Conservation (phyloP, 2,888 invertebrate genomes). For the Microctonus brassicae region DNA sequence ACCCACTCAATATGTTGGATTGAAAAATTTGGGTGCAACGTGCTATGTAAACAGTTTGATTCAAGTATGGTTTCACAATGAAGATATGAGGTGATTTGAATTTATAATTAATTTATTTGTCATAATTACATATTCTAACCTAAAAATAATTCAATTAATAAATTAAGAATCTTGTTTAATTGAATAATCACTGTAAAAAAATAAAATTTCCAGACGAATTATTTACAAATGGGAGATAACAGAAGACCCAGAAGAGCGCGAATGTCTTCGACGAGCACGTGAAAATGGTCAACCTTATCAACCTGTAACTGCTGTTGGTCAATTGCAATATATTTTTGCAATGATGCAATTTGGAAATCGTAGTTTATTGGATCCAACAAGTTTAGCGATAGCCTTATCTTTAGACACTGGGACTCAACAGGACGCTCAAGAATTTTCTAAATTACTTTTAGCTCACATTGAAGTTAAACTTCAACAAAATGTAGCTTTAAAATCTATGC, state of each 20-base stretch:
- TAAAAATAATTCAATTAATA: not conserved
- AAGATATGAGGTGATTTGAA: slow-evolving; percentile 69
- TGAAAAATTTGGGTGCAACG: slow-evolving; percentile 77
- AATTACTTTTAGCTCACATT: slow-evolving; percentile 73
- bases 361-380: slow-evolving; percentile 73
- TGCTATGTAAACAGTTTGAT: slow-evolving; percentile 78
- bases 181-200: not conserved
- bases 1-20: slow-evolving; percentile 72
- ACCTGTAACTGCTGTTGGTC: slow-evolving; percentile 71
- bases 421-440: slow-evolving; percentile 78
- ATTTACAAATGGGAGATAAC: slow-evolving; percentile 73
- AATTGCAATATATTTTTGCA: slow-evolving; percentile 75
- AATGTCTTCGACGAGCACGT: slow-evolving; percentile 48
- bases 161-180: too few species aligned
- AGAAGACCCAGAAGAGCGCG: slow-evolving; percentile 67
- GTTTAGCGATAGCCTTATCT: slow-evolving; percentile 73
- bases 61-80: slow-evolving; percentile 77
- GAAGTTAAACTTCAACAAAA: slow-evolving; percentile 71
- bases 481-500: slow-evolving; percentile 55
- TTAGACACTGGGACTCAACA: slow-evolving; percentile 75
- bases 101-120: slow-evolving; percentile 10
- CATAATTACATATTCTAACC: slow-evolving; percentile 9
- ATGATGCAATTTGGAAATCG: slow-evolving; percentile 73
- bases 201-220: slow-evolving; percentile 68
- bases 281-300: slow-evolving; percentile 58